Evolutionary conservation across 2,113 vertebrate genomes (phyloP).

Genomic region (Piaya cayana): DNA sequence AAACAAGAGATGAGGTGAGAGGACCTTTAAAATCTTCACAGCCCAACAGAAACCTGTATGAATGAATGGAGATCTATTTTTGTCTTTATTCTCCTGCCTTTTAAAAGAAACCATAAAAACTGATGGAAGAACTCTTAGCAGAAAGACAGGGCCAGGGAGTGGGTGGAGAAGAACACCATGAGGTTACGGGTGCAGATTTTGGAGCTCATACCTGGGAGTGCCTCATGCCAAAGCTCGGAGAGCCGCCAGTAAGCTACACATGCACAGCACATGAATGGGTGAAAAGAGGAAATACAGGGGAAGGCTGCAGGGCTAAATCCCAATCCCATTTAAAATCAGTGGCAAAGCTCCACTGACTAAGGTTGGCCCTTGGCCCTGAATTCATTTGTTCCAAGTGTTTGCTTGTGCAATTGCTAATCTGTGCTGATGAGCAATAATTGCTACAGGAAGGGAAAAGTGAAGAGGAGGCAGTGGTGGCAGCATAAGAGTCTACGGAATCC

Average conservation of each 20-base stretch:
- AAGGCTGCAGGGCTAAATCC: constrained; percentile 50
- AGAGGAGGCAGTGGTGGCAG: not conserved
- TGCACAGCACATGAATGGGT: constrained; percentile 21
- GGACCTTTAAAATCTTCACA: constrained; percentile 26
- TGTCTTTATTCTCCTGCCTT: not conserved
- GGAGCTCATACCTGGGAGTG: constrained; percentile 12
- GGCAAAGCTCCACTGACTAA: not conserved
- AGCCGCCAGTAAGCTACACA: constrained; percentile 14
- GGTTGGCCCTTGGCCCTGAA: constrained; percentile 34
- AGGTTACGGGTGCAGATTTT: not conserved
- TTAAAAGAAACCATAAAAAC: not conserved
- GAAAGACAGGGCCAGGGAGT: not conserved
- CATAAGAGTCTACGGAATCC: not conserved
- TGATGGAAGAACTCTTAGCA: not conserved
- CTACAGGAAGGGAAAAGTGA: constrained; percentile 21
- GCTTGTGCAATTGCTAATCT: constrained; percentile 37
- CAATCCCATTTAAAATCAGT: not conserved
- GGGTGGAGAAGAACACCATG: not conserved
- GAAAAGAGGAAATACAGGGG: constrained; percentile 3
- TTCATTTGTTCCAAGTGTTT: constrained; percentile 8
- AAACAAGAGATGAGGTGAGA: constrained; percentile 48
- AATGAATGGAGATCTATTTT: constrained; percentile 8
- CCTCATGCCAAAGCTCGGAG: not conserved
- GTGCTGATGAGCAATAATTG: constrained; percentile 42
- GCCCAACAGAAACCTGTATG: not conserved